Conservation (phyloP, 2,113 vertebrate genomes). For the Cinclus mexicanus region DNA sequence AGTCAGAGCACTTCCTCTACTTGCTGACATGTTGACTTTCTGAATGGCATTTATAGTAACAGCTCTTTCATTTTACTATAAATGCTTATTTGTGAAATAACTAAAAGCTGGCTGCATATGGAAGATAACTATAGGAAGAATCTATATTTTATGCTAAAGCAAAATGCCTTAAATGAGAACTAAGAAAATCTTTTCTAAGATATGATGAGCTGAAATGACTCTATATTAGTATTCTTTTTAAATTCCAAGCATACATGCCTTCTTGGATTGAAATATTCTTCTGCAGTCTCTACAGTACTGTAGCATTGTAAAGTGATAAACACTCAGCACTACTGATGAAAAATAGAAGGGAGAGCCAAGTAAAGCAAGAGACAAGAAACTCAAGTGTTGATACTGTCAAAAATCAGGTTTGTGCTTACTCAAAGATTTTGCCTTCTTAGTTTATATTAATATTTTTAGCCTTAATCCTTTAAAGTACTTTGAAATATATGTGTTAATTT, state of each 20-base stretch:
- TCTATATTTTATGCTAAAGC: background rate
- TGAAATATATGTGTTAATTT: background rate
- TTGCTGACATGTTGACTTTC: constrained; percentile 7
- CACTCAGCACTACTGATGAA: background rate
- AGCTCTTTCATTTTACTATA: background rate
- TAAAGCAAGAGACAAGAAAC: constrained; percentile 11
- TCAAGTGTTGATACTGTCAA: background rate
- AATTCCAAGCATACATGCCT: background rate
- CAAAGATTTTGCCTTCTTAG: background rate
- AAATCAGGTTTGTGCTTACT: background rate
- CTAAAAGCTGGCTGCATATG: background rate
- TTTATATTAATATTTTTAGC: background rate
- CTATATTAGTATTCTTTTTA: background rate
- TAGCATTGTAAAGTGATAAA: background rate
- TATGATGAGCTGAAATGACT: background rate
- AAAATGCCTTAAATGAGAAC: background rate
- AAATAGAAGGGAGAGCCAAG: constrained; percentile 23
- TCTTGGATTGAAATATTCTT: constrained; percentile 1
- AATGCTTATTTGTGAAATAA: constrained; percentile 31
- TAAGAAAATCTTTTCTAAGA: background rate
- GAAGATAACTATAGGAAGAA: background rate
- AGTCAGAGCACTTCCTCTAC: background rate
- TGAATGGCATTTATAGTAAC: background rate
- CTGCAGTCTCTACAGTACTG: background rate
- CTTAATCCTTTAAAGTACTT: background rate